Evolutionary conservation across 2,797 vertebrate genomes (phyloP).

Genomic region (Lates japonicus): DNA sequence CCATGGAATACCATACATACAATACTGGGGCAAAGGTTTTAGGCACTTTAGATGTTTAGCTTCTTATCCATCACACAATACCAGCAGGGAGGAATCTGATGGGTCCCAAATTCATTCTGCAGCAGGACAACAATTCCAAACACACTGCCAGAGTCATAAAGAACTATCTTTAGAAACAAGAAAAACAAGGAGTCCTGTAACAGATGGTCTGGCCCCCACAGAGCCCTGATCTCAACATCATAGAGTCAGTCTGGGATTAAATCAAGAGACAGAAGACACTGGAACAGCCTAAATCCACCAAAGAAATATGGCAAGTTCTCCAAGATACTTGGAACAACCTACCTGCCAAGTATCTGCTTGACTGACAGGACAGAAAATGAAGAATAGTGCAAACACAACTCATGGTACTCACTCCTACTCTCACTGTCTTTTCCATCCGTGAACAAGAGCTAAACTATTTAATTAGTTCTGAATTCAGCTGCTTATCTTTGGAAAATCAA

Average conservation of each 20-base stretch:
- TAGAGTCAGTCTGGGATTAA: too few relatives aligned
- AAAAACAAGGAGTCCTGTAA: neutral
- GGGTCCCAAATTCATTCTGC: neutral
- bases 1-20: neutral
- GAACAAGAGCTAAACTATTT: neutral
- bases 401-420: neutral
- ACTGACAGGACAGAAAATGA: neutral
- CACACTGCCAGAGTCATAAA: neutral
- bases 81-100: neutral
- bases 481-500: neutral
- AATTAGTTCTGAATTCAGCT: neutral
- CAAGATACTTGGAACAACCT: too few relatives aligned
- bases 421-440: conserved; percentile 6
- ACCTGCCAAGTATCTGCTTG: neutral
- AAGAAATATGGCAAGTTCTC: too few relatives aligned
- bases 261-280: too few relatives aligned
- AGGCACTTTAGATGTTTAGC: neutral
- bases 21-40: neutral
- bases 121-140: neutral
- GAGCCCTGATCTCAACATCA: neutral
- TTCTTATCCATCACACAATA: neutral
- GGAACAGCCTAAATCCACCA: too few relatives aligned
- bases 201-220: neutral
- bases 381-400: neutral
- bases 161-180: neutral